Conservation (phyloP, 2,113 vertebrate species). For the Machaerirhynchus nigripectus region DNA sequence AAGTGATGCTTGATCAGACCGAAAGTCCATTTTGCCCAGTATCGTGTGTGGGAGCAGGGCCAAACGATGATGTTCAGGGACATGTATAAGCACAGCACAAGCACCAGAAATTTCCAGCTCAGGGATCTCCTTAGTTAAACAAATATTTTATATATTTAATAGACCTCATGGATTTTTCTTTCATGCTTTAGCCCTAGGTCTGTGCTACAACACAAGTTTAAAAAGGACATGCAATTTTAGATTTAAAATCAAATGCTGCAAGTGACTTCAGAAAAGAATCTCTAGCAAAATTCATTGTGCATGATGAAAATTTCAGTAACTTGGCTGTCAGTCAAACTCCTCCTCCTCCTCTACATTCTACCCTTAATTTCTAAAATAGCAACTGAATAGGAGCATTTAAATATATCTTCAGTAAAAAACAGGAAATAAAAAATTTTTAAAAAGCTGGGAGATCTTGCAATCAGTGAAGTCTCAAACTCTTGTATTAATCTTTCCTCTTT, state of each 20-base stretch:
- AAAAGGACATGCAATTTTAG: neutral
- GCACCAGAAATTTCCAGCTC: neutral
- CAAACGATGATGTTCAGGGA: neutral
- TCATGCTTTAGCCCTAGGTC: neutral
- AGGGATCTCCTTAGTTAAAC: neutral
- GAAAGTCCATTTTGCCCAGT: neutral
- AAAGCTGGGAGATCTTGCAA: neutral
- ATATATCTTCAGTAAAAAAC: neutral
- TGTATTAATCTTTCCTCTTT: neutral
- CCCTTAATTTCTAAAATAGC: neutral
- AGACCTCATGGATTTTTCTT: neutral
- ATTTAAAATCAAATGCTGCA: neutral
- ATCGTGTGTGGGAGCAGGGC: neutral
- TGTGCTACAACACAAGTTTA: neutral
- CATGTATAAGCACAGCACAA: neutral
- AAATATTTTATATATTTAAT: neutral
- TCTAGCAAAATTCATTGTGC: neutral
- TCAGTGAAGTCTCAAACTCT: neutral
- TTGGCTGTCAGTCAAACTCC: conserved; percentile 7
- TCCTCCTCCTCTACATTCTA: neutral
- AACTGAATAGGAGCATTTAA: neutral
- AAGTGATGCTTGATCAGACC: neutral
- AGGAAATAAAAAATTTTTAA: neutral
- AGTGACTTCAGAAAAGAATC: neutral
- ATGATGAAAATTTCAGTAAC: neutral